Evolutionary conservation across 1,140 invertebrate species (phyloP).

Genomic region (Solen grandis): DNA sequence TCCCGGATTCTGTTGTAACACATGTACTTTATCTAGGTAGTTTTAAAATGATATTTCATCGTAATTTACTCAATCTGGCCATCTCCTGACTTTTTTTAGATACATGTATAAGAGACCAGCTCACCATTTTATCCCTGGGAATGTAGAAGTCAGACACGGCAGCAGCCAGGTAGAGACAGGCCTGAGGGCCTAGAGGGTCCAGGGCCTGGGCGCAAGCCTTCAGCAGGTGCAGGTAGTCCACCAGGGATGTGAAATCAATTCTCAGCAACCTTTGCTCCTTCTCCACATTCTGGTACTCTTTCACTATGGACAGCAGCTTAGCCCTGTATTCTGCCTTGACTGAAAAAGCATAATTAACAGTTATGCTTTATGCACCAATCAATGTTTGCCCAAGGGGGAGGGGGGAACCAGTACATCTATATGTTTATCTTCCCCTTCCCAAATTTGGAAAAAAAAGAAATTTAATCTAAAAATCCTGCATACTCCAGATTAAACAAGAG

Average conservation of each 20-base stretch:
- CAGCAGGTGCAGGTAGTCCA: conserved; percentile 96
- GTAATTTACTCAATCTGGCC: too few species aligned
- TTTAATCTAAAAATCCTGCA: too few species aligned
- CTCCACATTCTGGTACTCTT: conserved; percentile 64
- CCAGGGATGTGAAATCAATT: conserved; percentile 84
- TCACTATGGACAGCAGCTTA: conserved; percentile 57
- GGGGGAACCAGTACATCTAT: too few species aligned
- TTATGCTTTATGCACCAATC: too few species aligned
- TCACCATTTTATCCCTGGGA: conserved; percentile 94
- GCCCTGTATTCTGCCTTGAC: conserved; percentile 65
- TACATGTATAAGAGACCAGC: conserved; percentile 49
- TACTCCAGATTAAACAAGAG: too few species aligned
- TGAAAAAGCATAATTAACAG: conserved; percentile 71
- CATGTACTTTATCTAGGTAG: too few species aligned
- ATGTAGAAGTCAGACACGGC: conserved; percentile 99
- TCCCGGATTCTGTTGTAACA: too few species aligned
- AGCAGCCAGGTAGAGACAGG: conserved; percentile 96
- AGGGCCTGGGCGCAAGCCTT: conserved; percentile 90
- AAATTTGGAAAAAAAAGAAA: too few species aligned
- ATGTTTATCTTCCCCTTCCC: too few species aligned
- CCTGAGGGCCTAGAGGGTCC: conserved; percentile 84
- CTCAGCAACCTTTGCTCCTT: conserved; percentile 64
- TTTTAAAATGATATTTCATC: too few species aligned
- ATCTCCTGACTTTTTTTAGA: too few species aligned
- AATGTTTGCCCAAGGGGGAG: too few species aligned